Conservation (phyloP, 2,797 vertebrate species). For the Alauda arvensis region DNA sequence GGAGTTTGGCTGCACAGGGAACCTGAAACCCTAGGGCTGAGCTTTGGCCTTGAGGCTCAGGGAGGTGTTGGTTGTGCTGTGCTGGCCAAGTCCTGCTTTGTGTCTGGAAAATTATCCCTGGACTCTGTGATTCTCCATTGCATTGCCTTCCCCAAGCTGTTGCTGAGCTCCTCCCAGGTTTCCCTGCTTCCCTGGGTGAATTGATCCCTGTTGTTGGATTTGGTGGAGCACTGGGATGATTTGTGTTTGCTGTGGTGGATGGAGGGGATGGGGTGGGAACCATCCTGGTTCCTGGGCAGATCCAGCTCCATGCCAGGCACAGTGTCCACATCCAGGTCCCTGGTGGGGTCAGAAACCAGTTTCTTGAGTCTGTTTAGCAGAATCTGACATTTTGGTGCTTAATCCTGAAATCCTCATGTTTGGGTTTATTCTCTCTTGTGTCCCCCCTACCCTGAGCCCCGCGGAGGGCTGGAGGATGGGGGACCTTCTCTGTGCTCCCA, state of each 20-base stretch:
- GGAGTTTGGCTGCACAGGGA: background rate
- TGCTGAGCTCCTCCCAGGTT: background rate
- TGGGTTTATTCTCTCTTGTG: background rate
- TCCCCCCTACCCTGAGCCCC: background rate
- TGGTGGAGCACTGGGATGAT: background rate
- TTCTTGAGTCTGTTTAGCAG: background rate
- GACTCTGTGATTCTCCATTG: fast-evolving
- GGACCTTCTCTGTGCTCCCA: background rate
- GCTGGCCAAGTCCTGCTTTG: background rate
- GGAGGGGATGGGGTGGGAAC: background rate
- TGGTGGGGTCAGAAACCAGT: background rate
- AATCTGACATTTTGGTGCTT: background rate
- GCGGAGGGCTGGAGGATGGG: background rate
- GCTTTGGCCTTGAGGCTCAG: background rate
- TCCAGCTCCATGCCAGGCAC: fast-evolving
- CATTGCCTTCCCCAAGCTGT: background rate
- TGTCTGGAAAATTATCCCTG: background rate
- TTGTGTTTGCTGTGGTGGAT: fast-evolving
- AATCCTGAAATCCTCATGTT: background rate
- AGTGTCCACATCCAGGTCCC: too few species aligned
- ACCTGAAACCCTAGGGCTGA: background rate
- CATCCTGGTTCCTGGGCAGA: background rate
- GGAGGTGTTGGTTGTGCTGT: background rate
- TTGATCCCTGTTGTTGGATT: background rate
- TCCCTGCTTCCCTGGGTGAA: background rate